These are phyloP conservation scores for Apodemus sylvaticus DNA, from an alignment of 2,113 vertebrate species.

Conservation along the genomic window DNA sequence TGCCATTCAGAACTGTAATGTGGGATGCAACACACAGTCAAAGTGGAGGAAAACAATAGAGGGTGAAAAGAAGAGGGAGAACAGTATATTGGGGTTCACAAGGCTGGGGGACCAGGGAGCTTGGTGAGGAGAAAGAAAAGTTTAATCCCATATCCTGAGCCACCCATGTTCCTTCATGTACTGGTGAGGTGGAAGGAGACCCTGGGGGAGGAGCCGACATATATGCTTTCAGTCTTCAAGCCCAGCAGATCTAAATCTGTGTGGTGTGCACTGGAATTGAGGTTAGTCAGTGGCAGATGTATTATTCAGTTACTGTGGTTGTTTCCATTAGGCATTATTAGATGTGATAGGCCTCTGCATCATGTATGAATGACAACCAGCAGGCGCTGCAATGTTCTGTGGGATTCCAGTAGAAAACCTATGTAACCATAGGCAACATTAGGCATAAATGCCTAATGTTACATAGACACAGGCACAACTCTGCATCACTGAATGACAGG, in stretches of 20 bases:
- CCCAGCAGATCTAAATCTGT: neutral
- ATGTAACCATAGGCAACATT: neutral
- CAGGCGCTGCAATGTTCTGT: neutral
- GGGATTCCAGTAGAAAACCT: neutral
- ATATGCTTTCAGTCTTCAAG: neutral
- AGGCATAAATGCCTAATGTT: neutral
- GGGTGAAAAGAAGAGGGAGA: too few relatives aligned
- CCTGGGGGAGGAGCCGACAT: neutral
- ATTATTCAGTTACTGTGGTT: too few relatives aligned
- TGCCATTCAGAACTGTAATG: neutral
- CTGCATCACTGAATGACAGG: neutral
- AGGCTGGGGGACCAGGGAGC: fast-evolving
- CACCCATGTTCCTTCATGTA: too few relatives aligned
- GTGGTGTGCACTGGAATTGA: too few relatives aligned
- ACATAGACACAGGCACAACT: neutral
- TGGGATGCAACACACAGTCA: neutral
- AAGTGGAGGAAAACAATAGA: neutral
- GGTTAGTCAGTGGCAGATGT: neutral
- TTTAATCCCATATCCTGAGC: neutral
- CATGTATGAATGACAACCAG: neutral
- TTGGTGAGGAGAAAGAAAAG: neutral
- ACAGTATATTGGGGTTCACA: neutral
- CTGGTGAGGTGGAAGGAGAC: neutral
- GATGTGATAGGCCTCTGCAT: neutral
- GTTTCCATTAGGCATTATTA: neutral